Conservation (phyloP, 2,797 vertebrate genomes). For the Hylomyscus alleni region DNA sequence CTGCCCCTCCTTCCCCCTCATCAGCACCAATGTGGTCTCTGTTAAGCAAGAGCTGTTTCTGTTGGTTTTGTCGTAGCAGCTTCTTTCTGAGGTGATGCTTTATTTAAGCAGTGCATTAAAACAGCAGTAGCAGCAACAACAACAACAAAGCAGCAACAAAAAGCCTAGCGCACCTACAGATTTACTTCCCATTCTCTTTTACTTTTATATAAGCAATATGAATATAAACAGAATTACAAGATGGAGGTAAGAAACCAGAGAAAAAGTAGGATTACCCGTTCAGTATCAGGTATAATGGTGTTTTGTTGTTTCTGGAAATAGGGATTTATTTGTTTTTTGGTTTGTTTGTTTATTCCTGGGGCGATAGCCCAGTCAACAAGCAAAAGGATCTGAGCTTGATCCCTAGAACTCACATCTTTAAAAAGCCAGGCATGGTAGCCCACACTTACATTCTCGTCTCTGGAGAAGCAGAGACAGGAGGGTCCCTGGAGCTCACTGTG, state of each 20-base stretch:
- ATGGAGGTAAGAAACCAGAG: neutral
- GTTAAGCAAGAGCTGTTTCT: constrained; percentile 11
- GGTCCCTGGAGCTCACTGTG: neutral
- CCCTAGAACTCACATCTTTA: neutral
- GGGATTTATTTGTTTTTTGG: neutral
- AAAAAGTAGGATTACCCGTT: neutral
- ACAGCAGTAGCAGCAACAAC: neutral
- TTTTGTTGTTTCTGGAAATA: neutral
- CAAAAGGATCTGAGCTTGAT: neutral
- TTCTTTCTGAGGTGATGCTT: constrained; percentile 24
- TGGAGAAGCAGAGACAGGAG: neutral
- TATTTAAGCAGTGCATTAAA: neutral
- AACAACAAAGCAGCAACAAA: neutral
- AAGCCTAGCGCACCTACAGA: neutral
- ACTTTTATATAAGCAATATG: constrained; percentile 28
- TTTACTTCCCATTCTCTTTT: constrained; percentile 23
- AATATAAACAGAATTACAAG: constrained; percentile 49
- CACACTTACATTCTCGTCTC: neutral
- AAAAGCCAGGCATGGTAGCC: neutral
- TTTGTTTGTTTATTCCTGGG: neutral
- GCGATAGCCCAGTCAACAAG: neutral
- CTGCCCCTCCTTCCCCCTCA: neutral
- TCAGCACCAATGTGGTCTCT: neutral
- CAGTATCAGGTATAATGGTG: neutral
- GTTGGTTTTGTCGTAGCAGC: neutral